Evolutionary conservation across 2,797 vertebrate genomes (phyloP), one percentile per base, ranked within the genome.

Genomic region (Jordanella pulchra): DNA sequence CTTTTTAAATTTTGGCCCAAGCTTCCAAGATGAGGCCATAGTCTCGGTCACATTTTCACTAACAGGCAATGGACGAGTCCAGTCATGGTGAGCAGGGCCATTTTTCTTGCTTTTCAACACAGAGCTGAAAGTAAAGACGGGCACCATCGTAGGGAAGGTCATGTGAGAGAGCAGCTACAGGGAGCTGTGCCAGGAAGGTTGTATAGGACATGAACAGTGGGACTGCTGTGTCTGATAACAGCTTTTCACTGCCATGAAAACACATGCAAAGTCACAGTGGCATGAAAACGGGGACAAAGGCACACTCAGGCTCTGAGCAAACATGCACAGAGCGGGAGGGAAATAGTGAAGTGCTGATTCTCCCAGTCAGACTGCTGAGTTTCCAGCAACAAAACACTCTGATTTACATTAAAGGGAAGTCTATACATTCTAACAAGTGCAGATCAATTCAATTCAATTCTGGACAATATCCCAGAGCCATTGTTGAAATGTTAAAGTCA

Each of bases 141-240:
- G 67, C 78, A 80, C 81, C 77, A 81, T 76, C 44, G 72, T 85
- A 79, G 90, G 32, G 87, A 86, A 84, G 86, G 87, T 91, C 92
- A 90, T 92, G 92, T 93, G 92, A 91, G 85, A 2, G 32, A 78
- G 73, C 25, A 53, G 84, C 77, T 77, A 76, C 65, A 75, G 86
- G 83, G 84, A 76, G 80, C 72, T 83, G 89, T 88, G 88, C 78
- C 84, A 89, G 83, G 80, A 84, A 77, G 90, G 78, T 65, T 79
- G 83, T 65, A 79, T 76, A 28, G 86, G 82, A 83, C 89, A 76
- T 69, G 82, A 90, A 93, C 91, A 93, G 87, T 83, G 78, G 65
- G 64, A 69, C 87, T 88, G 91, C 89, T 92, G 91, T 93, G 86
- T 83, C 80, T 54, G 87, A 92, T 91, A 92, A 89, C 89, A 89